A percentile compares a stretch with the other conserved stretches of the same genome.
These are phyloP conservation scores for Syrphus vitripennis DNA, from an alignment of 2,888 invertebrate species.

Conservation along the genomic window DNA sequence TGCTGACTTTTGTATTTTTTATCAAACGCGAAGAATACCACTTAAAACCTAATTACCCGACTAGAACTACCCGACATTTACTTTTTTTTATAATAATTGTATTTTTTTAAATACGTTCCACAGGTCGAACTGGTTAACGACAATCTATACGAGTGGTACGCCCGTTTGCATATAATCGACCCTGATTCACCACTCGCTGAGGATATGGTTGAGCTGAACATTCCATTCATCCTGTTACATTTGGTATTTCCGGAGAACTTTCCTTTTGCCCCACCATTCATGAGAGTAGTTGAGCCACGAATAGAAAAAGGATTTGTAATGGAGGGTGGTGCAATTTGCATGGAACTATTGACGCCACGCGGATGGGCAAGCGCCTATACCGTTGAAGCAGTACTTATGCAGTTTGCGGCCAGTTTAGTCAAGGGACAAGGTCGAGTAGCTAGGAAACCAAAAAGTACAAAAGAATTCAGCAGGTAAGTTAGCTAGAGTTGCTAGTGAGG, in stretches of 20 bases:
- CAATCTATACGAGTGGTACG: conserved; percentile 94
- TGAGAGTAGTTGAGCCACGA: conserved; percentile 89
- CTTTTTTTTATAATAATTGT: neutral
- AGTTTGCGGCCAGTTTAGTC: conserved; percentile 93
- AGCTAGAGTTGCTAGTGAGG: neutral
- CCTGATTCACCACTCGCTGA: conserved; percentile 91
- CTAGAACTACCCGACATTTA: neutral
- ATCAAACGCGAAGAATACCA: neutral
- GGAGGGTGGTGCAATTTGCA: conserved; percentile 95
- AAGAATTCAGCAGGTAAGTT: conserved; percentile 86
- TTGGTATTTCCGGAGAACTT: conserved; percentile 93
- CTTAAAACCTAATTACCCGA: conserved; percentile 27
- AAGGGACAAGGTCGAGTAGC: conserved; percentile 93
- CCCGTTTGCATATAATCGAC: conserved; percentile 90
- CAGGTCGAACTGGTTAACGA: conserved; percentile 92
- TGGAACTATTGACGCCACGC: conserved; percentile 92
- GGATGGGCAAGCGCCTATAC: conserved; percentile 95
- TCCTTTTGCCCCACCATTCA: conserved; percentile 94
- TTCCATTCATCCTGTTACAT: conserved; percentile 89
- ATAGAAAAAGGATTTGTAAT: conserved; percentile 94
- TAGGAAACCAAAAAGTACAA: conserved; percentile 88
- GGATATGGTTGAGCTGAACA: conserved; percentile 90
- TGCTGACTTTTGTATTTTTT: neutral
- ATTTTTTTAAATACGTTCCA: conserved; percentile 20
- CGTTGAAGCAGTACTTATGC: conserved; percentile 93